Conservation (phyloP, 2,797 vertebrate species). For the Poeciliopsis presidionis region DNA sequence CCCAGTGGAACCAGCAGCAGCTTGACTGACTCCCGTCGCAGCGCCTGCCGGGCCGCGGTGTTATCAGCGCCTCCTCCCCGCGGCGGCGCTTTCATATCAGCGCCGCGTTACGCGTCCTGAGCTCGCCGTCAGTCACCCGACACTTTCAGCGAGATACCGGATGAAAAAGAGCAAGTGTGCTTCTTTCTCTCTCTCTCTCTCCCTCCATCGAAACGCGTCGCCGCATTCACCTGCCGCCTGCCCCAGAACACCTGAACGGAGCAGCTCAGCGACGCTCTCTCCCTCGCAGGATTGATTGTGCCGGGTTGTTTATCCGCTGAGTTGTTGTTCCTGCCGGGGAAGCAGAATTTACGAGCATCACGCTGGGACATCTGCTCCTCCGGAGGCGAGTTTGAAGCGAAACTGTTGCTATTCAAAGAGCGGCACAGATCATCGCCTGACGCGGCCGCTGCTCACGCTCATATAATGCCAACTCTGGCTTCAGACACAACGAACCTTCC, state of each 20-base stretch:
- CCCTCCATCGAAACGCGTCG: neutral
- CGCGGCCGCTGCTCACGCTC: constrained; percentile 33
- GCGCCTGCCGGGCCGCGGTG: constrained; percentile 16
- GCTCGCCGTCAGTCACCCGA: constrained; percentile 45
- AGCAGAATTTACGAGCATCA: constrained; percentile 38
- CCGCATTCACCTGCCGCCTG: constrained; percentile 1
- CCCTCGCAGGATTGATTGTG: constrained; percentile 39
- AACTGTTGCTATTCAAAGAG: constrained; percentile 41
- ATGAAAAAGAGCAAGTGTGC: constrained; percentile 26
- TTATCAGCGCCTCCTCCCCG: constrained; percentile 46
- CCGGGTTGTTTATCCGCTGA: constrained; percentile 26
- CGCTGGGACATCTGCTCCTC: constrained; percentile 61
- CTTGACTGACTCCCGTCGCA: constrained; percentile 30
- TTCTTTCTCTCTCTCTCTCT: neutral
- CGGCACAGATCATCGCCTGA: constrained; percentile 38
- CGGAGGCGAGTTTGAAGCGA: constrained; percentile 34
- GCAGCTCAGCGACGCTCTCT: constrained; percentile 19
- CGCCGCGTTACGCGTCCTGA: neutral
- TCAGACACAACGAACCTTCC: constrained; percentile 23
- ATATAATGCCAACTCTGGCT: constrained; percentile 37
- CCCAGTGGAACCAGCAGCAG: constrained; percentile 3
- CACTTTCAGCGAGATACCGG: constrained; percentile 21
- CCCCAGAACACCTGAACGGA: constrained; percentile 25
- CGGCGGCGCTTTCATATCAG: constrained; percentile 36
- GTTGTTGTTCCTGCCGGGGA: constrained; percentile 28